Evolutionary conservation across 2,888 invertebrate species (phyloP).

Genomic region (Serripes groenlandicus): DNA sequence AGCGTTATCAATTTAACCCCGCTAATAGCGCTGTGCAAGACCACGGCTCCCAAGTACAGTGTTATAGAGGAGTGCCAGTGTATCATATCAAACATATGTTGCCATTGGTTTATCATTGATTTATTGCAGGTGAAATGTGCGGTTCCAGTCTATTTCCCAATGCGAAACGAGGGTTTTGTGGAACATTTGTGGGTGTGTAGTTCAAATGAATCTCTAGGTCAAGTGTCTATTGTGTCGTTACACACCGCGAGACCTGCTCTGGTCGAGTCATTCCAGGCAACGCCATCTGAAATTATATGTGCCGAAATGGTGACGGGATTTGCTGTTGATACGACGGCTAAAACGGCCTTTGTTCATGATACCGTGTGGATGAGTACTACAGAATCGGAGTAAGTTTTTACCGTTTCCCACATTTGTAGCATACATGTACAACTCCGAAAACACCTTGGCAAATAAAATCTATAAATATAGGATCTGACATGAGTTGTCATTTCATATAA

Average conservation of each 20-base stretch:
- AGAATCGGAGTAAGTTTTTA: conserved; percentile 89
- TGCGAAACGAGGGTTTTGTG: conserved; percentile 88
- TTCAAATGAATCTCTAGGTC: conserved; percentile 89
- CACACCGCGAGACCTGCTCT: conserved; percentile 82
- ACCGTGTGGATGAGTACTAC: conserved; percentile 97
- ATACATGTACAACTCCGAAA: not conserved
- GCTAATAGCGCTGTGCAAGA: no score
- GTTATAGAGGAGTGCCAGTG: no score
- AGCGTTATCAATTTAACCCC: no score
- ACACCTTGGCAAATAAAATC: not conserved
- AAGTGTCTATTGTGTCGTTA: conserved; percentile 91
- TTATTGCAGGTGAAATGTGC: conserved; percentile 87
- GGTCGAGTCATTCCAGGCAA: conserved; percentile 83
- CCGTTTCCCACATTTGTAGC: not conserved
- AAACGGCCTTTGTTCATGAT: conserved; percentile 80
- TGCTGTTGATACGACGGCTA: conserved; percentile 52
- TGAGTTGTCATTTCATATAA: not conserved
- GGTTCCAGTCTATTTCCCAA: conserved; percentile 81
- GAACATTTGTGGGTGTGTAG: conserved; percentile 97
- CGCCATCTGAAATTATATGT: conserved; percentile 76
- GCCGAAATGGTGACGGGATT: conserved; percentile 82
- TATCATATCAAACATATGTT: no score
- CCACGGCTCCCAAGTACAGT: no score
- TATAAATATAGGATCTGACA: not conserved
- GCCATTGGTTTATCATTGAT: no score